Conservation (phyloP, 2,888 invertebrate species). For the Scotopteryx bipunctaria region DNA sequence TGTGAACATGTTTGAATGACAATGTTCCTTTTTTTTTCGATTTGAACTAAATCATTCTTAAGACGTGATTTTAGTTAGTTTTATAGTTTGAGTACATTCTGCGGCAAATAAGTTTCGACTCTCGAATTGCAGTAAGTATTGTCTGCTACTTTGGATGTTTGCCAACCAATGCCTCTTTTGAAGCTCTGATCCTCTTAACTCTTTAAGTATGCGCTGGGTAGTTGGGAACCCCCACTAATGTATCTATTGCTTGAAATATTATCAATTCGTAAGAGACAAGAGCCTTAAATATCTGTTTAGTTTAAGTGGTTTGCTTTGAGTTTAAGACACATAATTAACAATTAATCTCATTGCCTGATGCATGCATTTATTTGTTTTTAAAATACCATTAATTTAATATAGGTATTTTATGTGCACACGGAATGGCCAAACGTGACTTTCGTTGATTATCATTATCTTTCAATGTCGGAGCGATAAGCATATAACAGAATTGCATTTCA, state of each 20-base stretch:
- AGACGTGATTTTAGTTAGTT: conserved; percentile 13
- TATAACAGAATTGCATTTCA: conserved; percentile 33
- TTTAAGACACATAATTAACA: neutral
- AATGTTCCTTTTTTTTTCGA: conserved; percentile 17
- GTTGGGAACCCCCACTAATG: no score
- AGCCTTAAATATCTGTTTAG: no score
- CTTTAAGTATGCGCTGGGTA: conserved; percentile 24
- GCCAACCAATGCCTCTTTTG: conserved; percentile 53
- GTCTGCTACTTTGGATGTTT: conserved; percentile 49
- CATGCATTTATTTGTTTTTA: neutral
- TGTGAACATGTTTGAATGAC: conserved; percentile 23
- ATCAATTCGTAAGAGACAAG: no score
- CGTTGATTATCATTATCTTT: conserved; percentile 60
- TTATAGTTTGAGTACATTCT: conserved; percentile 31
- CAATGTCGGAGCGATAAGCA: conserved; percentile 60
- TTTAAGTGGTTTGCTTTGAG: no score
- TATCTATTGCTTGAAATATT: conserved; percentile 3
- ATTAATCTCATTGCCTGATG: neutral
- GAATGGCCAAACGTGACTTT: conserved; percentile 41
- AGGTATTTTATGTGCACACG: neutral
- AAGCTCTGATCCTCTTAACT: conserved; percentile 42
- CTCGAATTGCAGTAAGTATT: conserved; percentile 47
- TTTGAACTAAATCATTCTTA: conserved; percentile 7
- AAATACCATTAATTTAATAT: neutral
- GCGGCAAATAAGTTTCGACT: conserved; percentile 33